Base-by-base conservation (phyloP, 35 echinoderm and acorn worm species). In the Ophiothrix spiculata region DNA sequence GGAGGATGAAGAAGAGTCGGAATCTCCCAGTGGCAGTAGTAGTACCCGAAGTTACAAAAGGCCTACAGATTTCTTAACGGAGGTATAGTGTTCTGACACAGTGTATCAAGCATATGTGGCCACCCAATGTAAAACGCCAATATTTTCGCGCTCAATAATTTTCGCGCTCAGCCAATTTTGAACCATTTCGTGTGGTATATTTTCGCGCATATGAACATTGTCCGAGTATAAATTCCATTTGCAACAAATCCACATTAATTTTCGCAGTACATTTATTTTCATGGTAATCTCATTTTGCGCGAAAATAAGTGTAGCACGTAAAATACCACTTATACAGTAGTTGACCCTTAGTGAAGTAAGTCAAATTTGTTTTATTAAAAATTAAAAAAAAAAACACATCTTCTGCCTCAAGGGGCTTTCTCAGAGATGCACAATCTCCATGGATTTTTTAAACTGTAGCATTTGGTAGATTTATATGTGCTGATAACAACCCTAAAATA, bases 51-150 rank as follows among this genome's bases (percentile, higher is more conserved):
- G 35, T 10, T 37, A 41, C 38, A 92, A 92, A 46, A 86, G 90
- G 75, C 90, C 94, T 42, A 92, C 90, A 35, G 94, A 97, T 78
- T 83, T 86, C 39, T 75, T 97, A 33, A 89, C 87, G 23, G 87
- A 89, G 64, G 94, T 97, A 86, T 81, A 4, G 10, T 41, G n/a
- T 0, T 0, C 13, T 83, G 17, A 39, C 0, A 64, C 31, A 80
- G 21, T n/a, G 10, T 54, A 1, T 45, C 40, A 84, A 33, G 3
- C 38, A 13, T 75, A 11, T 31, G 37, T 40, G 19, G 0, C 25
- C 34, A 54, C 39, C 11, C 13, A 41, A 31, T 8, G 1, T 4
- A 41, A 76, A 6, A 37, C 1, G 4, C 33, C 0, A 38, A 36
- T 35, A 76, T 16, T 31, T 21, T 49, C 42, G 19, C 19, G 35